Conservation (phyloP, 2,888 invertebrate species). For the Scaptomyza flava region DNA sequence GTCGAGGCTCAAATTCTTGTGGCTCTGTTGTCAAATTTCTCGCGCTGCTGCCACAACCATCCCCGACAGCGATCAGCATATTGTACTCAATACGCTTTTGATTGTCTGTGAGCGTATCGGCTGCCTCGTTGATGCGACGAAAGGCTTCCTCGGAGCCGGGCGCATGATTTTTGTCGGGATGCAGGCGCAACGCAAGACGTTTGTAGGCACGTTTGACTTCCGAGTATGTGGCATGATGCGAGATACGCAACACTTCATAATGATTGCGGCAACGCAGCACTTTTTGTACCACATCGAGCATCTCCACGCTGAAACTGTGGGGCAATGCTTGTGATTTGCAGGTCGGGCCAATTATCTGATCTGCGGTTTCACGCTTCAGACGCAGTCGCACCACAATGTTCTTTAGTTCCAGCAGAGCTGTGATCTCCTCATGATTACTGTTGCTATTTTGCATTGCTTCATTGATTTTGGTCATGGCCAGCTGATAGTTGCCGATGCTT, state of each 20-base stretch:
- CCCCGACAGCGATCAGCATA: slow-evolving; percentile 47
- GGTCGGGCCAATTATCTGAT: slow-evolving; percentile 50
- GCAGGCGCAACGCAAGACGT: slow-evolving; percentile 91
- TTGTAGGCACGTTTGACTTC: slow-evolving; percentile 90
- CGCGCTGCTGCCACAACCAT: slow-evolving; percentile 86
- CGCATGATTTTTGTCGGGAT: slow-evolving; percentile 93
- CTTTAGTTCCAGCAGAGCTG: slow-evolving; percentile 61
- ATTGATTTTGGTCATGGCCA: slow-evolving; percentile 53
- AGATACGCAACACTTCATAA: slow-evolving; percentile 90
- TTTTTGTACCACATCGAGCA: slow-evolving; percentile 89
- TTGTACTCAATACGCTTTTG: slow-evolving; percentile 92
- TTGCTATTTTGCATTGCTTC: slow-evolving; percentile 15
- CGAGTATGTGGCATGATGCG: slow-evolving; percentile 88
- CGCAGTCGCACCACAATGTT: slow-evolving; percentile 56
- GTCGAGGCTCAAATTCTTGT: slow-evolving; percentile 85
- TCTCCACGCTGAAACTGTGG: slow-evolving; percentile 90
- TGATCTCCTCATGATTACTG: slow-evolving; percentile 20
- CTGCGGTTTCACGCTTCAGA: slow-evolving; percentile 35
- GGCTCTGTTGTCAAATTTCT: not conserved
- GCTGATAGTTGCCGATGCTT: slow-evolving; percentile 53
- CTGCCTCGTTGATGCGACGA: slow-evolving; percentile 93
- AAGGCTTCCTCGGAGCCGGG: slow-evolving; percentile 93
- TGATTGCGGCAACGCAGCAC: slow-evolving; percentile 89
- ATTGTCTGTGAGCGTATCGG: slow-evolving; percentile 89
- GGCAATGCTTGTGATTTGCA: slow-evolving; percentile 50